phyloP scores from a whole-genome alignment of 2,888 invertebrate genomes.

The Cephus spinipes region DNA sequence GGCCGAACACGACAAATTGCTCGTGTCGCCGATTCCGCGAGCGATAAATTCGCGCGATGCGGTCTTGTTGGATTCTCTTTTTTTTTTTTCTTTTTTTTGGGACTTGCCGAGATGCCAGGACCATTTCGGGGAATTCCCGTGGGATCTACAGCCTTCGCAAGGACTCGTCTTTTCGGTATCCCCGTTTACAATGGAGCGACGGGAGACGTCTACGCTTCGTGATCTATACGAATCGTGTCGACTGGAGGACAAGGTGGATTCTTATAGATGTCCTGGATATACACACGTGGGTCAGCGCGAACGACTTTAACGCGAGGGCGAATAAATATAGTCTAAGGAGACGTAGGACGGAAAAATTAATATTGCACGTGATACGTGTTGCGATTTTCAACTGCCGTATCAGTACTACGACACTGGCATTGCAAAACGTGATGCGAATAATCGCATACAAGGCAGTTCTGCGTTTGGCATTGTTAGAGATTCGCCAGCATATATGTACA shows the following conservation, averaged over 20 bases:
- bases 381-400: neutral
- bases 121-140: neutral
- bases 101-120: neutral
- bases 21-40: neutral
- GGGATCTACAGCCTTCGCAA: neutral
- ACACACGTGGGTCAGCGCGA: neutral
- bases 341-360: neutral
- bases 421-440: neutral
- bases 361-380: neutral
- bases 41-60: constrained; percentile 32
- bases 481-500: neutral
- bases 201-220: neutral
- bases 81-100: neutral
- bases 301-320: neutral
- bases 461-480: neutral
- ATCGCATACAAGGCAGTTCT: neutral
- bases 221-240: neutral
- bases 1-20: neutral
- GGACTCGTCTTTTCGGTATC: neutral
- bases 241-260: neutral
- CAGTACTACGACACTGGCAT: neutral
- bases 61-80: neutral
- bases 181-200: neutral
- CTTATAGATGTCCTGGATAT: neutral
- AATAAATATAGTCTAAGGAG: neutral